Conservation (phyloP, 1,140 invertebrate species). For the Solenopsis fugax region DNA sequence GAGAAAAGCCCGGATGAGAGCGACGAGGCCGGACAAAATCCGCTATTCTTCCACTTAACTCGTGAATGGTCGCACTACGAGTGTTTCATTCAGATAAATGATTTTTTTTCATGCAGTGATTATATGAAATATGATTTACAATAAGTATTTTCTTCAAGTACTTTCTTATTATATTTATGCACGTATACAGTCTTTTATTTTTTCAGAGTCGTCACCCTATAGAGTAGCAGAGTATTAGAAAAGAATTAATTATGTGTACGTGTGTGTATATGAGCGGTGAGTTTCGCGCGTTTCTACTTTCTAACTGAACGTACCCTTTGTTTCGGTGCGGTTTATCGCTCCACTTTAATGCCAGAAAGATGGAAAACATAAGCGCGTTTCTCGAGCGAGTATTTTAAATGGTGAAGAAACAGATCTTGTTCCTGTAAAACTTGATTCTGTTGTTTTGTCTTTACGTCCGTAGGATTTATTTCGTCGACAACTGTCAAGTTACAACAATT, state of each 20-base stretch:
- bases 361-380: conserved; percentile 34
- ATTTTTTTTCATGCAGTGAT: neutral
- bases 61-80: neutral
- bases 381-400: conserved; percentile 20
- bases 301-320: conserved; percentile 42
- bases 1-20: conserved; percentile 35
- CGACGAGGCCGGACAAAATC: conserved; percentile 33
- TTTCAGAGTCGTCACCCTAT: neutral
- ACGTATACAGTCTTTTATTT: neutral
- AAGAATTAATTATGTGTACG: conserved; percentile 34
- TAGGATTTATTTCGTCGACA: neutral
- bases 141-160: neutral
- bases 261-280: neutral
- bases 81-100: neutral
- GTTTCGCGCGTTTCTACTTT: conserved; percentile 52
- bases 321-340: conserved; percentile 43
- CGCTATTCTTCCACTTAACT: conserved; percentile 39
- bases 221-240: conserved; percentile 10
- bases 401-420: neutral
- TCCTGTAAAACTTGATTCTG: conserved; percentile 7
- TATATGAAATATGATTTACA: neutral
- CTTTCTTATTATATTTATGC: neutral
- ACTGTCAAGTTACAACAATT: neutral
- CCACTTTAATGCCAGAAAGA: conserved; percentile 34
- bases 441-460: neutral